A percentile compares a stretch with the other conserved stretches of the same genome.
Conservation (phyloP, 2,888 invertebrate species). For the Carpatolechia fugitivella region DNA sequence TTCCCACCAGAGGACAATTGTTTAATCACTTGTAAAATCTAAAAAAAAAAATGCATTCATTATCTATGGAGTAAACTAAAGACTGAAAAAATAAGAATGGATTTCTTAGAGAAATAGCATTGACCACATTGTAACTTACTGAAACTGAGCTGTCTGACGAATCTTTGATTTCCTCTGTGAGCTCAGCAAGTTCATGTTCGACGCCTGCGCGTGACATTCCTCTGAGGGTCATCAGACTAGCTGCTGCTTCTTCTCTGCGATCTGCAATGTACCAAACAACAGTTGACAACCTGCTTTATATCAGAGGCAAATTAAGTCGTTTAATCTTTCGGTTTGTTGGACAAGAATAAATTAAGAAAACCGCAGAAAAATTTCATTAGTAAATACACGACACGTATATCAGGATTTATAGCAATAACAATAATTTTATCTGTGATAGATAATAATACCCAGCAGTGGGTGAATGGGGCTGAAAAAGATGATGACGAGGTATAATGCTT, state of each 20-base stretch:
- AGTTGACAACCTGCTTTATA: no score
- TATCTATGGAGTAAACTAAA: neutral
- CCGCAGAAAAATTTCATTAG: neutral
- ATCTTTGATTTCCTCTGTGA: neutral
- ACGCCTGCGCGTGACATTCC: neutral
- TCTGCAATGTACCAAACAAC: neutral
- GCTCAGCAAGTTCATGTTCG: neutral
- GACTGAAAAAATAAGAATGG: neutral
- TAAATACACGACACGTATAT: no score
- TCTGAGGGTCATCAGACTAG: neutral
- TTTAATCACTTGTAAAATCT: neutral
- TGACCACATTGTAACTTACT: no score
- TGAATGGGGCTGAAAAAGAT: no score
- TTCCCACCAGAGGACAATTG: neutral
- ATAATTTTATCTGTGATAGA: no score
- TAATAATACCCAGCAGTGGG: no score
- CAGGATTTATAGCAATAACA: no score
- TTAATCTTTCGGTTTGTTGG: neutral
- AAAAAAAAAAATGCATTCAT: neutral
- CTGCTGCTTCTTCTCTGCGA: neutral
- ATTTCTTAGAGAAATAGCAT: no score
- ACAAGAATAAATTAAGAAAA: neutral
- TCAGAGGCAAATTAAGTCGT: neutral
- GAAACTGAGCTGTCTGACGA: neutral
- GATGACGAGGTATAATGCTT: no score